A percentile compares a stretch with the other conserved stretches of the same genome.
Evolutionary conservation across 35 echinoderm and acorn worm genomes (phyloP).

Genomic region (Lytechinus variegatus): DNA sequence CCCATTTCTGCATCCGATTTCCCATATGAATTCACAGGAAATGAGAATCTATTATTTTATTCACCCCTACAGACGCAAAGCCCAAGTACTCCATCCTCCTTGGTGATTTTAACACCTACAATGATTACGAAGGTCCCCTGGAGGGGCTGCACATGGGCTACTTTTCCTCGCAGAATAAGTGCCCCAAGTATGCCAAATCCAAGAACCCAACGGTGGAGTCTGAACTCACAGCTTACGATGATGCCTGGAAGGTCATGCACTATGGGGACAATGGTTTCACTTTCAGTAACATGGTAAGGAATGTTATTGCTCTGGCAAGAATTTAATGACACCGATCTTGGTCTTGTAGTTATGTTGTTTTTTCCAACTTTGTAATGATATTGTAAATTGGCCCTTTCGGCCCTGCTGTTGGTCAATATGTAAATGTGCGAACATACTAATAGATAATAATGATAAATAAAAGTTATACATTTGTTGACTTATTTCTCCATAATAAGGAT

Average conservation of each 20-base stretch:
- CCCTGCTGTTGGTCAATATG: too few species aligned
- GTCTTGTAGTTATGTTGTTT: too few species aligned
- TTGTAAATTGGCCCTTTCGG: too few species aligned
- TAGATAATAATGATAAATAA: too few species aligned
- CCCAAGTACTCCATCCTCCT: conserved; percentile 64
- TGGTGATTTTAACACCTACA: conserved; percentile 80
- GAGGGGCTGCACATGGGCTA: conserved; percentile 62
- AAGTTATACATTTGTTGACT: too few species aligned
- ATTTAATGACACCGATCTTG: background rate
- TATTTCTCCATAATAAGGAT: too few species aligned
- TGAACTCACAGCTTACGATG: conserved; percentile 53
- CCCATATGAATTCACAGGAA: background rate
- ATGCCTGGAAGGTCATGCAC: conserved; percentile 66
- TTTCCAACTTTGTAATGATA: too few species aligned
- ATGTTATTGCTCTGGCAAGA: background rate
- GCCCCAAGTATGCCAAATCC: conserved; percentile 45
- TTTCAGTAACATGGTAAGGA: conserved; percentile 86
- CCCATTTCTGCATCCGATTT: background rate
- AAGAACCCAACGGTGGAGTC: conserved; percentile 61
- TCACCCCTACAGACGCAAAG: conserved; percentile 40
- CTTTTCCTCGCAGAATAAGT: conserved; percentile 63
- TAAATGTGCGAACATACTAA: too few species aligned
- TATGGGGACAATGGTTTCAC: conserved; percentile 63
- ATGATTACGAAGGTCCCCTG: conserved; percentile 67
- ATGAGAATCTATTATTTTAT: background rate